These are phyloP conservation scores for Hyposmocoma kahamanoa DNA, from an alignment of 1,140 invertebrate species.

Conservation along the genomic window DNA sequence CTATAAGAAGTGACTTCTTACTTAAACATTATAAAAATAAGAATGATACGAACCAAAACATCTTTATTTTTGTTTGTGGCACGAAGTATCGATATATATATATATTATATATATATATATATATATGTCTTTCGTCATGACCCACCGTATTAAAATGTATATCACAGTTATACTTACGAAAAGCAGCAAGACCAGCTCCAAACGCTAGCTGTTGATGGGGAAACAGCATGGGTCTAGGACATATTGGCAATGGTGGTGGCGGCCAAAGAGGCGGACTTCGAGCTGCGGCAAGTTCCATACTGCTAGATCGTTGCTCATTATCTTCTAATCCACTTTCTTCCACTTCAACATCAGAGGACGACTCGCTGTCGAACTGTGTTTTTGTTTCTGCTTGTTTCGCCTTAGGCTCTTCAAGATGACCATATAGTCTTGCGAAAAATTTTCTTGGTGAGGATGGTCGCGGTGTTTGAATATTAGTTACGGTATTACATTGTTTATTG, in stretches of 20 bases:
- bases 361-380: conserved; percentile 44
- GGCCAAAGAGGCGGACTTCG: conserved; percentile 36
- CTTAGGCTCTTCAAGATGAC: conserved; percentile 72
- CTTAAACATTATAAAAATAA: no score
- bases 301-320: no score
- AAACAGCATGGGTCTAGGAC: conserved; percentile 49
- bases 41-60: no score
- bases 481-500: neutral
- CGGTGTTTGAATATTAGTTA: conserved; percentile 32
- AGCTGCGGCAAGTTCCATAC: conserved; percentile 5
- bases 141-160: no score
- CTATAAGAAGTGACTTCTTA: no score
- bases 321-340: conserved; percentile 32
- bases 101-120: no score
- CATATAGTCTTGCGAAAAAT: conserved; percentile 80
- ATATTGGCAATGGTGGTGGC: conserved; percentile 46
- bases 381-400: conserved; percentile 18
- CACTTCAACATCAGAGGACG: conserved; percentile 67
- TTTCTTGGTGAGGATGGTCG: conserved; percentile 78
- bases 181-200: conserved; percentile 77
- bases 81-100: no score
- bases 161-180: conserved; percentile 78
- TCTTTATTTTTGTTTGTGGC: no score
- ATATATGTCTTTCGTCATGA: no score
- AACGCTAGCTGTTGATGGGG: conserved; percentile 67